These are phyloP conservation scores for Oncorhynchus tshawytscha DNA, from an alignment of 2,113 vertebrate genomes.

Conservation along the genomic window DNA sequence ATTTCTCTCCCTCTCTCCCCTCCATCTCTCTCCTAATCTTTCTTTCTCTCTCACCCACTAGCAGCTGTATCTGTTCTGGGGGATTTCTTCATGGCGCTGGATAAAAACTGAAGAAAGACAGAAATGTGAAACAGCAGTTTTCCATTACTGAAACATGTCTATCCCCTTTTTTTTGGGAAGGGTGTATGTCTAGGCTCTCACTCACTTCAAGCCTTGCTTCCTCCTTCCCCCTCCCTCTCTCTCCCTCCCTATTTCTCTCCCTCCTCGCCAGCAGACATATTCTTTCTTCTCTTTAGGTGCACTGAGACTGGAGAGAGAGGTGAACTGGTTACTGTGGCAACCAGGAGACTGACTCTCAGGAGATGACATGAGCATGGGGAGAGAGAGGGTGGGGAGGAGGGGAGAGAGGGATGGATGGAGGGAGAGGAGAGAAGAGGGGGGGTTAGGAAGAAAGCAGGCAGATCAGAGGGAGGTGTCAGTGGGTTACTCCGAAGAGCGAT, in stretches of 20 bases:
- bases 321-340: slow-evolving; percentile 75
- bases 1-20: slow-evolving; percentile 22
- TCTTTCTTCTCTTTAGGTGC: slow-evolving; percentile 67
- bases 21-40: not conserved
- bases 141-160: slow-evolving; percentile 48
- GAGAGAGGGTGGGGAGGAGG: slow-evolving; percentile 15
- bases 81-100: slow-evolving; percentile 3
- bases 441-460: slow-evolving; percentile 46
- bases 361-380: slow-evolving; percentile 58
- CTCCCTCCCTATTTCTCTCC: not conserved
- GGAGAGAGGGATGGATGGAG: not conserved
- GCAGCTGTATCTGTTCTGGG: slow-evolving; percentile 38
- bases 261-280: slow-evolving; percentile 44
- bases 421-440: slow-evolving; percentile 33
- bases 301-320: slow-evolving; percentile 63
- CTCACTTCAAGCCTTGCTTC: not conserved
- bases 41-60: not conserved
- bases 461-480: slow-evolving; percentile 73
- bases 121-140: slow-evolving; percentile 50
- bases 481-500: slow-evolving; percentile 63
- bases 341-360: slow-evolving; percentile 73
- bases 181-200: slow-evolving; percentile 8
- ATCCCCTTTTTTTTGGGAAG: slow-evolving; percentile 9
- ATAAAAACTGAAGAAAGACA: slow-evolving; percentile 36
- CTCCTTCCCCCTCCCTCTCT: slow-evolving; percentile 7